Conservation (phyloP, 2,113 vertebrate species). For the Kryptolebias marmoratus region DNA sequence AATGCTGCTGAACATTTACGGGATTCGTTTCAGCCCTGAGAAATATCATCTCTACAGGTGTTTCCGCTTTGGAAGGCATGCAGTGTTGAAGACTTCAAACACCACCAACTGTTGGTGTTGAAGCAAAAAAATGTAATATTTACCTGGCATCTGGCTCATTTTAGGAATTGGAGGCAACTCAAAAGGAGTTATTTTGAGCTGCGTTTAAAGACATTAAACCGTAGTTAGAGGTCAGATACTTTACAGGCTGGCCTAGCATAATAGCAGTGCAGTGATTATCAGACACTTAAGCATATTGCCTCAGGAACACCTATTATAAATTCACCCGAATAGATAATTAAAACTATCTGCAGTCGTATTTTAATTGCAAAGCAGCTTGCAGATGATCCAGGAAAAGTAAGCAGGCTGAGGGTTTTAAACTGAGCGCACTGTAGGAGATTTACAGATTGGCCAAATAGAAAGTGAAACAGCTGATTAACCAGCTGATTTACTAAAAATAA, state of each 20-base stretch:
- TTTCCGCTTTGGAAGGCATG: background rate
- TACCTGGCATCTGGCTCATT: background rate
- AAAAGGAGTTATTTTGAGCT: background rate
- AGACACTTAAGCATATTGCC: background rate
- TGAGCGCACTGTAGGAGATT: background rate
- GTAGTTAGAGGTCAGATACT: background rate
- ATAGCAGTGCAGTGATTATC: background rate
- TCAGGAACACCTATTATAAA: background rate
- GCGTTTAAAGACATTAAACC: background rate
- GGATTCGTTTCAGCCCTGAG: constrained; percentile 15
- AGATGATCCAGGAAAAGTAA: background rate
- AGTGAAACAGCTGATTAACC: background rate
- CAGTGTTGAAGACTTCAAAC: background rate
- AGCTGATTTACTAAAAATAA: background rate
- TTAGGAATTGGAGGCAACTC: background rate
- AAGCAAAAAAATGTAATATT: background rate
- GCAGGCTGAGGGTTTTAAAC: background rate
- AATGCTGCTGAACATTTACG: background rate
- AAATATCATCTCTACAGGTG: constrained; percentile 20
- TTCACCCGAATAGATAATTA: background rate
- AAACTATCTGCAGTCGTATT: background rate
- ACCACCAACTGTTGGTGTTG: constrained; percentile 1
- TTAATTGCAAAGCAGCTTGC: background rate
- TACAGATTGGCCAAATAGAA: no score
- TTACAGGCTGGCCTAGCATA: background rate